Evolutionary conservation across 2,797 vertebrate species (phyloP), one percentile per base, ranked within the genome.

Genomic region (Tapirus indicus): DNA sequence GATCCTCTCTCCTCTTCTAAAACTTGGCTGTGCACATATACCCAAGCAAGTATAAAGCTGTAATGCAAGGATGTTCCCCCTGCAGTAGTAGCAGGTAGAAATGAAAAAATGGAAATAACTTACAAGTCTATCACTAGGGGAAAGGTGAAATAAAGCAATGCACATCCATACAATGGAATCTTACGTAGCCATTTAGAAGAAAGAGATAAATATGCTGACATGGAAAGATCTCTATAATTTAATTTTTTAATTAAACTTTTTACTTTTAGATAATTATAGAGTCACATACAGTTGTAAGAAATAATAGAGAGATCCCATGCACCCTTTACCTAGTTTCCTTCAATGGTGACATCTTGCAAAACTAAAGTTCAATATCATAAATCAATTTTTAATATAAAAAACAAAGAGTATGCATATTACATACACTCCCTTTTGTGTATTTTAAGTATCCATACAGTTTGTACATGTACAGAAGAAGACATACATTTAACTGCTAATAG

Each of bases 241-340:
- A 62, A 75, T 72, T 79, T 95, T 86, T 80, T 80, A 74, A 29
- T 69, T 92, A 75, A 89, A 88, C 38, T 82, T 74, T 87, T 58
- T 78, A 74, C 60, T 52, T 20, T 71, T 10, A 91, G 25, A 90
- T n/a, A 74, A 78, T 4, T 68, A n/a, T 7, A 71, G 41, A 91
- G 62, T 82, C 27, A 62, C 16, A 74, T 35, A 20, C 17, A 44
- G 23, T n/a, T 77, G 5, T 62, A 83, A 84, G 44, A 94, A 90
- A 32, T 72, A 87, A 66, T 18, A 83, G 62, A 69, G 54, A 60
- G 6, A 89, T 66, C 64, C 29, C 56, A 17, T 4, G 25, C 72
- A 83, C 60, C 20, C 64, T 68, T n/a, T 10, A 87, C 29, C 23
- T 66, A 6, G 20, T 82, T 52, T 71, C 54, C 47, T 86, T 84